Percentiles rank a stretch among this genome's conserved stretches.
Evolutionary conservation across 2,888 invertebrate species (phyloP).

Genomic region (Melikaiella ostensackeni): DNA sequence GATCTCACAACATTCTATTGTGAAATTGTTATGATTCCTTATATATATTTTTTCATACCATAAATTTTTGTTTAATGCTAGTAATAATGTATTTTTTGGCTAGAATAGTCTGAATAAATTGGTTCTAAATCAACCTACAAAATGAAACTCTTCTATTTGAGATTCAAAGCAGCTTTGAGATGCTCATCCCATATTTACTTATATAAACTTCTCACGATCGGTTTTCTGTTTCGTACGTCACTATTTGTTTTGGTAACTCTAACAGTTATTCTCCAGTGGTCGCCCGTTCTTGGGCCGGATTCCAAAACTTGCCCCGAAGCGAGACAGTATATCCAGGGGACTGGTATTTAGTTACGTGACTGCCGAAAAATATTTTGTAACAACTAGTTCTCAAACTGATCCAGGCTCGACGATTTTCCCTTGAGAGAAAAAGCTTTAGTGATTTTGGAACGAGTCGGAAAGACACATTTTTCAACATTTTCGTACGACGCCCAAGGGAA

Average conservation of each 20-base stretch:
- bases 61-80: no score
- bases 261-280: constrained; percentile 19
- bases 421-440: background rate
- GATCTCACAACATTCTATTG: no score
- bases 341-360: constrained; percentile 28
- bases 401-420: constrained; percentile 1
- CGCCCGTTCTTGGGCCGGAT: background rate
- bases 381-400: constrained; percentile 12
- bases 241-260: background rate
- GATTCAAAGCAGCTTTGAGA: background rate
- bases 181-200: background rate
- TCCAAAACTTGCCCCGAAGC: constrained; percentile 25
- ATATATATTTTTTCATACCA: no score
- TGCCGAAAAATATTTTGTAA: constrained; percentile 14
- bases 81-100: no score
- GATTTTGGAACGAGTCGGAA: background rate
- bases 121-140: no score
- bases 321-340: background rate
- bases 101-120: no score
- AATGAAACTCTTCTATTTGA: background rate
- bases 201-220: constrained; percentile 6
- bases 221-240: constrained; percentile 7
- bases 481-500: no score
- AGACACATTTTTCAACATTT: background rate
- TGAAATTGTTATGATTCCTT: no score